Evolutionary conservation across 2,113 vertebrate genomes (phyloP).

Genomic region (Lutjanus erythropterus): DNA sequence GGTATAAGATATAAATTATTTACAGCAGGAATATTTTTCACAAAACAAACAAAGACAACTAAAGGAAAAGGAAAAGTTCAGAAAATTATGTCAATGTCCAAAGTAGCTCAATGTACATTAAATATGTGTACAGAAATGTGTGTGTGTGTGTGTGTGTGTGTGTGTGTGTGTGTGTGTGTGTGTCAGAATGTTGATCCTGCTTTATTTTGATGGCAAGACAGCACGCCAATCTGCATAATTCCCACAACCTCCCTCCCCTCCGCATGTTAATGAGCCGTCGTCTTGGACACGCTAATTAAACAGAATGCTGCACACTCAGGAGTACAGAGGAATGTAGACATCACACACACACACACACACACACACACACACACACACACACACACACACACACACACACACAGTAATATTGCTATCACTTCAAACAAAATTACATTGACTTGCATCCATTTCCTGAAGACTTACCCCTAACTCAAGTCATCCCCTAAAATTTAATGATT

Average conservation of each 20-base stretch:
- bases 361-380: slow-evolving; percentile 27
- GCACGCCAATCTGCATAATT: slow-evolving; percentile 55
- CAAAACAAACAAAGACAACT: not conserved
- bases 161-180: slow-evolving; percentile 21
- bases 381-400: not conserved
- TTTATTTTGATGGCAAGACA: slow-evolving; percentile 45
- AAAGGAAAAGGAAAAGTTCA: not conserved
- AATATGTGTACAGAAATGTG: not conserved
- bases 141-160: slow-evolving; percentile 31
- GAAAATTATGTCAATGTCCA: slow-evolving; percentile 1
- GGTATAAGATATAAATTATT: not conserved
- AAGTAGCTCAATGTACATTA: not conserved
- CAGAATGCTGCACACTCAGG: slow-evolving; percentile 50
- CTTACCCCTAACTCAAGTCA: not conserved
- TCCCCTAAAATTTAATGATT: too few relatives aligned
- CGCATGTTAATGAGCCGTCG: slow-evolving; percentile 59
- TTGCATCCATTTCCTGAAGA: too few relatives aligned
- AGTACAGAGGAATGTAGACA: slow-evolving; percentile 58
- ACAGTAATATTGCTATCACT: too few relatives aligned
- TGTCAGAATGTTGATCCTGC: slow-evolving; percentile 40
- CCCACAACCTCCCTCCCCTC: slow-evolving; percentile 46
- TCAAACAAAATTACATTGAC: too few relatives aligned
- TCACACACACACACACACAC: slow-evolving; percentile 24
- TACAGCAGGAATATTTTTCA: not conserved
- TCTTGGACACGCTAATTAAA: slow-evolving; percentile 62